phyloP scores from a whole-genome alignment of 2,113 vertebrate genomes.

The Neofelis nebulosa region DNA sequence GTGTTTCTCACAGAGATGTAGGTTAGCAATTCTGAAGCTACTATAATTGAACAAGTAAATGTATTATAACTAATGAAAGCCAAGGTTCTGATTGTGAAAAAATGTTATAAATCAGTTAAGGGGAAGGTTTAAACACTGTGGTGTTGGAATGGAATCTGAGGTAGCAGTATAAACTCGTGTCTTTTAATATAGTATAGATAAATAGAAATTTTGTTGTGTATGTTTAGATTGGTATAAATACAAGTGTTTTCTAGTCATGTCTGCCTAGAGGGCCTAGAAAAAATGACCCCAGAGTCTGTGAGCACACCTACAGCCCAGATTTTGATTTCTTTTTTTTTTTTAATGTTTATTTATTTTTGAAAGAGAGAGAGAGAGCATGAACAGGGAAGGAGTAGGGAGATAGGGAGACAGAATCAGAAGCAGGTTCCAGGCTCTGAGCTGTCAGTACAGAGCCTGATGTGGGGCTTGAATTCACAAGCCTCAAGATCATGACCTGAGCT shows the following conservation, averaged over 20 bases:
- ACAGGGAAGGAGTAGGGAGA: too few relatives aligned
- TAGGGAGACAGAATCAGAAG: too few relatives aligned
- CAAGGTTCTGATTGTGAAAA: background rate
- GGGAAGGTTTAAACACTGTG: background rate
- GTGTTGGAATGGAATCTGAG: background rate
- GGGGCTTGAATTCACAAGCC: too few relatives aligned
- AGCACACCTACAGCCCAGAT: background rate
- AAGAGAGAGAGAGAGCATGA: too few relatives aligned
- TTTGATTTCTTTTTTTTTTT: background rate
- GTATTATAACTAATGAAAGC: background rate
- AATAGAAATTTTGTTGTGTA: background rate
- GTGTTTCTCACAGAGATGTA: background rate
- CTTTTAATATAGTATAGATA: background rate
- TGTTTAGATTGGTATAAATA: background rate
- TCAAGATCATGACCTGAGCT: too few relatives aligned
- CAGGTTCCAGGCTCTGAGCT: too few relatives aligned
- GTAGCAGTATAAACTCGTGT: background rate
- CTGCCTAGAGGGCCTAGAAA: background rate
- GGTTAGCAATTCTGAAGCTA: background rate
- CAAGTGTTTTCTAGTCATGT: background rate
- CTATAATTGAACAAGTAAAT: background rate
- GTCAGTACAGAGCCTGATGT: too few relatives aligned
- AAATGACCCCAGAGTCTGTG: background rate
- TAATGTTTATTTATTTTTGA: too few relatives aligned
- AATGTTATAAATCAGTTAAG: background rate